These are phyloP conservation scores for Drosophila kanekoi DNA, from an alignment of 2,888 invertebrate genomes.

Conservation along the genomic window DNA sequence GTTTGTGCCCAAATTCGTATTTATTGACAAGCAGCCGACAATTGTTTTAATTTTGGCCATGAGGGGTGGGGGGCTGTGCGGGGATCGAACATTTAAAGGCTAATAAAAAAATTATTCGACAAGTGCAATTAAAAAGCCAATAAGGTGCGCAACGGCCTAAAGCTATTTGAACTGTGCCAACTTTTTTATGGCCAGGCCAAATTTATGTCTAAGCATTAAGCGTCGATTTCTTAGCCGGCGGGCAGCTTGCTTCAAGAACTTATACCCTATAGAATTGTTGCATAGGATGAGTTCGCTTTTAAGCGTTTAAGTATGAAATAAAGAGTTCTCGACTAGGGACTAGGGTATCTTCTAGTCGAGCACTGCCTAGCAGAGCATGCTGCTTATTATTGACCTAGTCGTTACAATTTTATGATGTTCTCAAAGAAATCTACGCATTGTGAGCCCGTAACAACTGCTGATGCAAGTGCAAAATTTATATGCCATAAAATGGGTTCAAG, in stretches of 20 bases:
- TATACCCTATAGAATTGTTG: conserved; percentile 26
- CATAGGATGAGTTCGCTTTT: no score
- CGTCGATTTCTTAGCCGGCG: conserved; percentile 23
- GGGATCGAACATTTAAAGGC: conserved; percentile 55
- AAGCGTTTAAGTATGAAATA: no score
- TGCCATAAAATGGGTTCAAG: conserved; percentile 51
- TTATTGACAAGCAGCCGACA: conserved; percentile 59
- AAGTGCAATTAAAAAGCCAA: conserved; percentile 74
- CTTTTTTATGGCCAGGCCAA: conserved; percentile 65
- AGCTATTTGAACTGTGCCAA: conserved; percentile 53
- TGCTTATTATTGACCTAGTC: conserved; percentile 40
- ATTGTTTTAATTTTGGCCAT: conserved; percentile 70
- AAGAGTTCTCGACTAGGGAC: no score
- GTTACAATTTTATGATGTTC: conserved; percentile 61
- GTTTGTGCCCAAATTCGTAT: conserved; percentile 60
- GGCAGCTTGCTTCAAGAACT: conserved; percentile 9
- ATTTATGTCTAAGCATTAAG: conserved; percentile 65
- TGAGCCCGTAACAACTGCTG: conserved; percentile 62
- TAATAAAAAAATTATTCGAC: conserved; percentile 67
- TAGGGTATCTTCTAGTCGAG: conserved; percentile 9
- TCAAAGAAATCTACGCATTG: conserved; percentile 62
- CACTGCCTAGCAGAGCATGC: not conserved
- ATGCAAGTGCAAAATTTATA: conserved; percentile 63
- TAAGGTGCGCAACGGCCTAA: conserved; percentile 47
- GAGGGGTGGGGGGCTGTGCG: not conserved